Evolutionary conservation across 1,140 invertebrate species (phyloP), one percentile per base, ranked within the genome.

Genomic region (Phocides pigmalion): DNA sequence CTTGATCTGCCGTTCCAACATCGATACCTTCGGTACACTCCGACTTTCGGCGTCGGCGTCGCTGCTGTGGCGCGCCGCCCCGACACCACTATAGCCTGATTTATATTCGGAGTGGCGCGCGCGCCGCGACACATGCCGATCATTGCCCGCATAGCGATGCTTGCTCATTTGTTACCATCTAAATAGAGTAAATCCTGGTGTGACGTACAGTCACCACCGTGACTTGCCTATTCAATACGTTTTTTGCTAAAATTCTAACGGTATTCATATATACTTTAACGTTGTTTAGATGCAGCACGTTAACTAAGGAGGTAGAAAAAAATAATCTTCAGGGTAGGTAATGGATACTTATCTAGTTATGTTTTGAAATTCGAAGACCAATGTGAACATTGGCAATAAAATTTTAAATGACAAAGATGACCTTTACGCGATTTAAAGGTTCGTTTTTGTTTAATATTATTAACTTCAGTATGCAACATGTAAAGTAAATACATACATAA

Each of bases 1-100:
- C 70, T 82, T 82, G 84, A 75, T 86, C 76, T 89, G 86, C 63
- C 78, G 77, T 65, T 75, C 70, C 65, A 68, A 74, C 66, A 68
- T 68, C 64, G 65, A 75, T 75, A 81, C 72, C 75, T 76, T 63
- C 62, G 71, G 76, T 81, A 81, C 81, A 75, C 70, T 76, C 74
- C 68, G 72, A 65, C 72, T 67, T 62, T 72, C 68, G 62, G 46
- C 66, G 66, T 72, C 68, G 62, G 46, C 66, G 66, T 66, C 67
- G 72, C 67, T 72, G 70, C 72, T 58, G 61, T 46, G 67, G 72
- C 65, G 71, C 69, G 76, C 70, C 61, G 62, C 72, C 68, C 64
- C 74, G 62, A 70, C 64, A 70, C 69, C 72, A 72, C 65, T 72
- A 58, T 20, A 78, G 70, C 79, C 72, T 82, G 62, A 76, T 84